phyloP scores from a whole-genome alignment of 2,113 vertebrate species.

The Thamnophis sirtalis region DNA sequence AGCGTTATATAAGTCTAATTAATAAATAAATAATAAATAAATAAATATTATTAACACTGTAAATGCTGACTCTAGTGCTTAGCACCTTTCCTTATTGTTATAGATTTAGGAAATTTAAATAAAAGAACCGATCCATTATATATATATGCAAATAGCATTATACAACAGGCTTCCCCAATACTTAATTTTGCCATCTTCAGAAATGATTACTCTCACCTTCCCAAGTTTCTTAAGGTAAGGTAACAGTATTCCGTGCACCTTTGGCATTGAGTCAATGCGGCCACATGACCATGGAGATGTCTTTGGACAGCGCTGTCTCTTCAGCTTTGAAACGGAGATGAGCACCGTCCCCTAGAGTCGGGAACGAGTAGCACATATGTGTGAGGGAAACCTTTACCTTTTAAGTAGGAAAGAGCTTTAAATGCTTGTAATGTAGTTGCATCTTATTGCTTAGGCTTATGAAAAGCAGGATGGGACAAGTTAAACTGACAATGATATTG shows the following conservation, averaged over 20 bases:
- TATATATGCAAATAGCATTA: constrained; percentile 66
- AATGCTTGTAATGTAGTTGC: not conserved
- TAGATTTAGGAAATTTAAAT: constrained; percentile 79
- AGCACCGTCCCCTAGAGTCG: no score
- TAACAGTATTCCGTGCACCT: no score
- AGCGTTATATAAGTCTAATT: no score
- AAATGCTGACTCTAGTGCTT: constrained; percentile 94
- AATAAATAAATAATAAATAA: no score
- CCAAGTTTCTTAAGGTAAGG: not conserved
- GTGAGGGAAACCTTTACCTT: no score
- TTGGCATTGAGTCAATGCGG: no score
- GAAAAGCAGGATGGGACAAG: not conserved
- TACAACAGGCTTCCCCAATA: constrained; percentile 65
- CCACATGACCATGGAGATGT: no score
- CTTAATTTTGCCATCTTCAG: constrained; percentile 61
- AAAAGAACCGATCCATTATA: constrained; percentile 75
- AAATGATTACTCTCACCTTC: constrained; percentile 55
- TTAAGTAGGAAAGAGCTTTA: not conserved
- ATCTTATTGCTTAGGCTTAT: not conserved
- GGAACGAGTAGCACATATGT: no score
- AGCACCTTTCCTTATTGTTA: constrained; percentile 75
- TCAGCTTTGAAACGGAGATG: no score
- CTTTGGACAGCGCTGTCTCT: no score
- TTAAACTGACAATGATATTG: not conserved
- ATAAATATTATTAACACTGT: constrained; percentile 88